These are phyloP conservation scores for Notamacropus eugenii DNA, from an alignment of 2,797 vertebrate genomes.

Conservation along the genomic window DNA sequence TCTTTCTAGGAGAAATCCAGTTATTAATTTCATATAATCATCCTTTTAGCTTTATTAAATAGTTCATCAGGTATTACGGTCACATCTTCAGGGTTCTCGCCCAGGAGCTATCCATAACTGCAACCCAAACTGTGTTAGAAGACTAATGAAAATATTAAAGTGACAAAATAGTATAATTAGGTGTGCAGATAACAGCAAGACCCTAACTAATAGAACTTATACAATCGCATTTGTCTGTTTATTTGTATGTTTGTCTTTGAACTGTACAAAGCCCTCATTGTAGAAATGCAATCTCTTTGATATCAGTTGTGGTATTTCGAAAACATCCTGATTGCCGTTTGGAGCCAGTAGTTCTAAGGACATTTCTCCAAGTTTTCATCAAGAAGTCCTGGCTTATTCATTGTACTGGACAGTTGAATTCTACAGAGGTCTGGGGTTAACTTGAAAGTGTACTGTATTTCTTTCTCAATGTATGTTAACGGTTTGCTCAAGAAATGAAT, in stretches of 20 bases:
- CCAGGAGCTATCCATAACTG: constrained; percentile 64
- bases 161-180: constrained; percentile 76
- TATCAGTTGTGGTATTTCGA: constrained; percentile 42
- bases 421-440: neutral
- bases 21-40: constrained; percentile 78
- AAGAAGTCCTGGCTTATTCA: neutral
- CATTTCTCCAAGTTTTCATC: neutral
- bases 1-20: constrained; percentile 73
- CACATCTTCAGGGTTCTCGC: constrained; percentile 67
- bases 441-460: neutral
- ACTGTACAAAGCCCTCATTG: constrained; percentile 40
- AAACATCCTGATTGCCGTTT: constrained; percentile 40
- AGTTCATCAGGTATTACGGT: constrained; percentile 55
- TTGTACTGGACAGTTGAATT: neutral
- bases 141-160: constrained; percentile 73
- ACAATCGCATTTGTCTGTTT: constrained; percentile 56
- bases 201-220: neutral
- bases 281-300: constrained; percentile 54
- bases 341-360: neutral
- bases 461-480: neutral
- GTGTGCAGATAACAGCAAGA: constrained; percentile 57
- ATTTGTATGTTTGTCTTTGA: constrained; percentile 41
- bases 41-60: constrained; percentile 77
- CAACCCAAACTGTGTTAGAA: constrained; percentile 57
- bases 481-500: neutral